Base-by-base conservation (phyloP, 2,888 invertebrate genomes). In the Acrocyrtus sp. region DNA sequence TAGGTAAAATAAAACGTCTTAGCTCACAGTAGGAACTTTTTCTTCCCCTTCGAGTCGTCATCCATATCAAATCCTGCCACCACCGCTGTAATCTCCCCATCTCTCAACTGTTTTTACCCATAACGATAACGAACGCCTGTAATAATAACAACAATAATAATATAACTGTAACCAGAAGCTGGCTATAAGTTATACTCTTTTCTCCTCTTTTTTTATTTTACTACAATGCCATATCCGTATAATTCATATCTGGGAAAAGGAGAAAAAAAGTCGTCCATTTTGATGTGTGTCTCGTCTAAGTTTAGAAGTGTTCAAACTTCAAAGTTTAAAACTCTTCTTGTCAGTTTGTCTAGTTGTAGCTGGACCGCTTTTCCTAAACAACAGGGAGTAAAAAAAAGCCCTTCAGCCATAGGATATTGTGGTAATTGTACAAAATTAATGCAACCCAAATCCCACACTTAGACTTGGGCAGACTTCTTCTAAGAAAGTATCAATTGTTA, bases 1-100 rank as follows among this genome's bases (percentile, higher is more conserved):
- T 56, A 63, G 26, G 57, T 17, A 62, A 61, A 57, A 63, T 70
- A 50, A 72, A 72, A 72, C 58, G 72, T 72, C 63, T 65, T 72
- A 45, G 45, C 70, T 57, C 62, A 43, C 62, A 53, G 62, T 62
- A 39, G 51, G 63, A 63, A 51, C 57, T 43, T 19, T 56, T 57
- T n/a, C n/a, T 70, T 62, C 57, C 21, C 21, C 39, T 54, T 56
- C 54, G 47, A 51, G 21, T 50, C 43, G 12, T 63, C 34, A 34
- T 5, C 12, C 34, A 34, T 12, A 34, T 34, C 43, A 54, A 1
- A n/a, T 62, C 24, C 17, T 24, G 15, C 29, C 22, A 56, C 53
- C 26, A 61, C 2, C 27, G 8, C 10, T 51, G 19, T 17, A n/a
- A 6, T n/a, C 19, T 45, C n/a, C n/a, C n/a, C n/a, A 45, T 48